Base-by-base conservation (phyloP, 2,888 invertebrate genomes). In the Helobdella robusta region DNA sequence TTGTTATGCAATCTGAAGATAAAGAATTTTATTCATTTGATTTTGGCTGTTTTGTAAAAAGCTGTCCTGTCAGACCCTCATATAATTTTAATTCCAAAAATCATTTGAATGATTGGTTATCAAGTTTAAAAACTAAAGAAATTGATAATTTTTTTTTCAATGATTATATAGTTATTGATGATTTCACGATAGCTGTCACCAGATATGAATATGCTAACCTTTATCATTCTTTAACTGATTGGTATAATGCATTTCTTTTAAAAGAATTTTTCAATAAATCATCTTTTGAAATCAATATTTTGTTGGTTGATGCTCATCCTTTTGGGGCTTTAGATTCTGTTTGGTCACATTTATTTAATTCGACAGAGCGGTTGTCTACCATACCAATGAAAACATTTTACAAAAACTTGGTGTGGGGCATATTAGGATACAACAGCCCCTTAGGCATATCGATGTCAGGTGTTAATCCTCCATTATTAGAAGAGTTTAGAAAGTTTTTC, bases 291-390 rank as follows among this genome's bases (percentile, higher is more conserved):
- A 69, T 73, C 0, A 74, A 73, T 23, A 73, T 78, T 18, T 66
- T 78, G 23, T 71, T 74, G 58, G 68, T 77, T 18, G 78, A 78
- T 66, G 75, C 74, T 2, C 78, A 78, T 66, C 78, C 78, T 1
- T 50, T 66, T 18, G 77, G 77, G 3, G 70, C 68, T 0, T 71
- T 78, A 20, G 78, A 78, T 65, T 32, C 59, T 0, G 71, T 73
- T 0, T 78, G 78, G 78, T 54, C 64, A 4, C 70, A 65, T 0
- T 70, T 78, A n/a, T 78, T 78, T 68, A 74, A 74, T 18, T 71
- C 73, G 4, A 70, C 73, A 1, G 64, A 66, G 0, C 69, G 77
- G 8, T 70, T 73, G 0, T 72, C 74, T 2, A 66, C 70, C 5
- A 62, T 77, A 5, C 58, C 66, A 5, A 54, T 66, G 44, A 68